Evolutionary conservation across 2,797 vertebrate species (phyloP).

Genomic region (Enoplosus armatus): DNA sequence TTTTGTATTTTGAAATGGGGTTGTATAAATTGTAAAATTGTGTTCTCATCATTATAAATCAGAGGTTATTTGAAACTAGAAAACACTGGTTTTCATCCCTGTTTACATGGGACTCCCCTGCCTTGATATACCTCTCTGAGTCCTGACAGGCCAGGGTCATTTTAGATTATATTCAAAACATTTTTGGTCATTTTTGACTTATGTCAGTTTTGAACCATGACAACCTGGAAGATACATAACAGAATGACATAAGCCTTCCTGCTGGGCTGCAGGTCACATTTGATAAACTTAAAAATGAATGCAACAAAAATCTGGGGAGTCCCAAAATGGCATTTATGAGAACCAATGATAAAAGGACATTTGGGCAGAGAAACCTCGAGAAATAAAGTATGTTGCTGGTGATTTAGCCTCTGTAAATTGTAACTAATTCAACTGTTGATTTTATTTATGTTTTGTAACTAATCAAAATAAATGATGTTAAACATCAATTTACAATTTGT

Average conservation of each 20-base stretch:
- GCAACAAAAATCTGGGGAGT: conserved; percentile 65
- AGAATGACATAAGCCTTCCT: conserved; percentile 28
- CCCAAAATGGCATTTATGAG: conserved; percentile 72
- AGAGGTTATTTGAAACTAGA: conserved; percentile 78
- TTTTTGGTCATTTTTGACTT: conserved; percentile 28
- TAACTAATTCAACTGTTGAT: conserved; percentile 88
- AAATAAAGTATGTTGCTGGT: conserved; percentile 80
- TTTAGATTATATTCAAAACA: conserved; percentile 34
- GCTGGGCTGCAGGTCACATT: conserved; percentile 33
- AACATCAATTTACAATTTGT: conserved; percentile 70
- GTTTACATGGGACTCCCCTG: conserved; percentile 76
- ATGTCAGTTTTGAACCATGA: conserved; percentile 42
- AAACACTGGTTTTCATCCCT: conserved; percentile 79
- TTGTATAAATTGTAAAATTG: conserved; percentile 86
- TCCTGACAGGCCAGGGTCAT: conserved; percentile 44
- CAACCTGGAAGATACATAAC: conserved; percentile 17
- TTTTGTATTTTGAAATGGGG: conserved; percentile 89
- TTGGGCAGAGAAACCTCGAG: conserved; percentile 68
- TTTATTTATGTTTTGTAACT: conserved; percentile 91
- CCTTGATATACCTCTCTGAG: conserved; percentile 57
- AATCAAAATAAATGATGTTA: conserved; percentile 89
- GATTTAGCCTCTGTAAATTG: conserved; percentile 86
- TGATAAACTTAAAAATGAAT: conserved; percentile 38
- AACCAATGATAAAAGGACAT: conserved; percentile 74
- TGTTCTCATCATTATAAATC: conserved; percentile 80